Evolutionary conservation across 2,113 vertebrate species (phyloP).

Genomic region (Corythornis madagascariensis): DNA sequence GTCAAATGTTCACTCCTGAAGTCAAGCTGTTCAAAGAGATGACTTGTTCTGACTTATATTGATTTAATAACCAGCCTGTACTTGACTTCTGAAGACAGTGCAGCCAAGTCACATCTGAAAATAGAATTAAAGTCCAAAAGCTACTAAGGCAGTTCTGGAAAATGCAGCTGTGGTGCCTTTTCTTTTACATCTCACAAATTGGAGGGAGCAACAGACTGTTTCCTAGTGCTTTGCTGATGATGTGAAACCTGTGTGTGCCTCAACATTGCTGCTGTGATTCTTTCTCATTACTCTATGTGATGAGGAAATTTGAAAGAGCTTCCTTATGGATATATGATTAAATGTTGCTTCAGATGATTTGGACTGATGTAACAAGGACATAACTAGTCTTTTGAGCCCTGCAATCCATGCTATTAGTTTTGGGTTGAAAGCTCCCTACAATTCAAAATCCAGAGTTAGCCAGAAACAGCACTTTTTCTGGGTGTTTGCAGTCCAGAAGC

Average conservation of each 20-base stretch:
- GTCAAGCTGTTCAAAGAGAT: conserved; percentile 1
- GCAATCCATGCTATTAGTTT: neutral
- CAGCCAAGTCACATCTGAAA: neutral
- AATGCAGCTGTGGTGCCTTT: neutral
- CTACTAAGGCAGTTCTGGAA: neutral
- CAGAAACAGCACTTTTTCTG: neutral
- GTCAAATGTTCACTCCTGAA: neutral
- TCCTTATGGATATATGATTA: neutral
- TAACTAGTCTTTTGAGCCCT: neutral
- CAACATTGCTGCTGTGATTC: neutral
- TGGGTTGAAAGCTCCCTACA: neutral
- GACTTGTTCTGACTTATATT: neutral
- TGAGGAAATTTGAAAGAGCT: neutral
- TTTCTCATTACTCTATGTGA: neutral
- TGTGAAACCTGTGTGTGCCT: neutral
- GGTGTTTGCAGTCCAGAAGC: neutral
- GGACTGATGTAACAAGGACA: neutral
- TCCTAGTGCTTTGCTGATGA: neutral
- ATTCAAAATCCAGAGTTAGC: neutral
- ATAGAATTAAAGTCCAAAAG: neutral
- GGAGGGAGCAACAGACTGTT: neutral
- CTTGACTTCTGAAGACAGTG: neutral
- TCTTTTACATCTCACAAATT: neutral
- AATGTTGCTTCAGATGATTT: neutral
- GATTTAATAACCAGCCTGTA: neutral